Evolutionary conservation across 2,888 invertebrate species (phyloP).

Genomic region (Philhelius pedissequus): DNA sequence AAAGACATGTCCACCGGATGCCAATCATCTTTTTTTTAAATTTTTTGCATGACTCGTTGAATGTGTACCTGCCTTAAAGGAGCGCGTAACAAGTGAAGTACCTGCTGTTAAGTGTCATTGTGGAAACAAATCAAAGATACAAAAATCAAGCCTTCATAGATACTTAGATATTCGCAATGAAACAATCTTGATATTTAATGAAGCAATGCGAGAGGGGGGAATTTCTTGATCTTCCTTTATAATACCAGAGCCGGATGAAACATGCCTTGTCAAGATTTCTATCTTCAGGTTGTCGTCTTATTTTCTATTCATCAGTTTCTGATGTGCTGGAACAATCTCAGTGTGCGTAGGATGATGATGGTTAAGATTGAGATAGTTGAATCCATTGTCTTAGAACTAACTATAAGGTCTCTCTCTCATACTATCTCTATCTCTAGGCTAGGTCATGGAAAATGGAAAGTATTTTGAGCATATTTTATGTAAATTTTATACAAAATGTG

Average conservation of each 20-base stretch:
- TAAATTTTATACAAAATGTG: constrained; percentile 31
- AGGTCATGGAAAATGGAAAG: constrained; percentile 63
- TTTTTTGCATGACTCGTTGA: constrained; percentile 16
- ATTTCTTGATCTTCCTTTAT: background rate
- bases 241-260: background rate
- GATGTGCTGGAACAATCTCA: constrained; percentile 31
- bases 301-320: constrained; percentile 29
- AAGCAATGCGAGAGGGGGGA: too few species aligned
- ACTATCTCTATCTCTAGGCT: constrained; percentile 14
- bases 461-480: constrained; percentile 47
- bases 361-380: constrained; percentile 14
- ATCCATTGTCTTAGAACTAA: constrained; percentile 28
- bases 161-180: constrained; percentile 18
- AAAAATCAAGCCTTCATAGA: constrained; percentile 17
- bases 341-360: constrained; percentile 55
- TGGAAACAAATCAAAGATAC: constrained; percentile 48
- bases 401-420: background rate
- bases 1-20: constrained; percentile 64
- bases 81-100: constrained; percentile 60
- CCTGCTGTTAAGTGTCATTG: constrained; percentile 66
- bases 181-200: constrained; percentile 5
- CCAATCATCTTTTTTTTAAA: constrained; percentile 63
- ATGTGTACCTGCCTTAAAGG: constrained; percentile 17
- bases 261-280: constrained; percentile 48
- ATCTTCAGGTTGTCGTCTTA: constrained; percentile 38